Evolutionary conservation across 1,140 invertebrate genomes (phyloP), one percentile per base, ranked within the genome.

Genomic region (Daktulosphaira vitifoliae): DNA sequence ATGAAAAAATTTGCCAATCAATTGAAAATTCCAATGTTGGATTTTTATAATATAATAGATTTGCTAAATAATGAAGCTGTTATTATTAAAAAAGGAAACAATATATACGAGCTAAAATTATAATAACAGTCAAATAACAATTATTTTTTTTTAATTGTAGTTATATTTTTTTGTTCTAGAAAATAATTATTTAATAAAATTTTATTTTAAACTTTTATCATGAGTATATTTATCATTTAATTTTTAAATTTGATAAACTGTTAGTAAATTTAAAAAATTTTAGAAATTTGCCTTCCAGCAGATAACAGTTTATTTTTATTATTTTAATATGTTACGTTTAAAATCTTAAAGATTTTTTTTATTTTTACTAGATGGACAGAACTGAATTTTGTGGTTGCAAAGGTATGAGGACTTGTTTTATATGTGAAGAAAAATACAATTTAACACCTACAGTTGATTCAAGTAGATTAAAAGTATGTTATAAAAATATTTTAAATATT

Each of bases 321-420:
- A 33, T 33, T 33, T 6, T 33, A 33, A 33, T 33, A 5, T 33
- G 29, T 33, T 33, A 33, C 5, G 11, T 6, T 33, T 33, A 6
- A n/a, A 33, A 33, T 33, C 29, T 33, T 33, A 33, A n/a, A n/a
- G 29, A 11, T 33, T 33, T n/a, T n/a, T n/a, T 33, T 33, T 42
- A 42, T 18, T 46, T 15, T 62, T 62, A 20, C 44, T n/a, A 71
- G 62, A 88, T 88, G 84, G 83, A 86, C 71, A 84, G 81, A 67
- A 78, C 83, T 38, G 76, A 87, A 53, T 79, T 83, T 1, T 96
- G 92, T 78, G 91, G 90, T 20, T 96, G 92, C 73, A 96, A 96
- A 81, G 92, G 92, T 11, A 87, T 89, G 68, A 80, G 92, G 68
- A 89, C 88, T 11, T 96, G 92, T 77, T 78, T 92, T 29, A 73